phyloP scores from a whole-genome alignment of 2,888 invertebrate species.

The Lasioglossum oenotherae region DNA sequence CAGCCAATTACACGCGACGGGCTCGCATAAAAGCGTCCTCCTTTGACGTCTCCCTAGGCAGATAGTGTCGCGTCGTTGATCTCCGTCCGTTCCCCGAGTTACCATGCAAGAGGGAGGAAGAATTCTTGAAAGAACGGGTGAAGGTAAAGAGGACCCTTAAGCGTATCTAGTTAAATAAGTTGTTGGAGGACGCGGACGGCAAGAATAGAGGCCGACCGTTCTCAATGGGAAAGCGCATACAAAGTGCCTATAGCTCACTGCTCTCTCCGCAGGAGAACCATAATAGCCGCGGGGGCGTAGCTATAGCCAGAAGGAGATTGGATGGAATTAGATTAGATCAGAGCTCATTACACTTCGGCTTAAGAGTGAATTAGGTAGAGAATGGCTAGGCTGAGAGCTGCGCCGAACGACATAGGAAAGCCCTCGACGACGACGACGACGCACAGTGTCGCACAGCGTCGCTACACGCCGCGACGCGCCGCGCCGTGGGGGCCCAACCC shows the following conservation, averaged over 20 bases:
- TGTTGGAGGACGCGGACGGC: background rate
- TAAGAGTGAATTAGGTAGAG: slow-evolving; percentile 66
- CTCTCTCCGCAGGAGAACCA: slow-evolving; percentile 41
- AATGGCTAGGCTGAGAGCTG: slow-evolving; percentile 29
- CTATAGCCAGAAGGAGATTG: slow-evolving; percentile 60
- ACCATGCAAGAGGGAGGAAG: background rate
- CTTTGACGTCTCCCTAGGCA: background rate
- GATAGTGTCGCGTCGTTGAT: slow-evolving; percentile 11
- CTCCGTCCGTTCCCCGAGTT: background rate
- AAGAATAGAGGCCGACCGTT: slow-evolving; percentile 25
- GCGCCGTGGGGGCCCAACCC: background rate
- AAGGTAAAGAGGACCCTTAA: background rate
- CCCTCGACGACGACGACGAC: background rate
- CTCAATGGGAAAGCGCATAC: slow-evolving; percentile 47
- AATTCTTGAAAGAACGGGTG: background rate
- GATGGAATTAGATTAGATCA: slow-evolving; percentile 71
- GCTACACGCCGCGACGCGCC: too few relatives aligned
- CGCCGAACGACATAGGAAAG: slow-evolving; percentile 8
- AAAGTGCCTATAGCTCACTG: slow-evolving; percentile 53
- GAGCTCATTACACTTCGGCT: slow-evolving; percentile 68
- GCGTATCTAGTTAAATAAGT: slow-evolving; percentile 32
- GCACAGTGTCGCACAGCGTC: too few relatives aligned
- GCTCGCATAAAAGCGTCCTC: slow-evolving; percentile 1
- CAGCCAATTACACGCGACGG: slow-evolving; percentile 8
- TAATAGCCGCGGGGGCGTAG: slow-evolving; percentile 56